Base-by-base conservation (phyloP, 2,888 invertebrate species). In the Holacanthella duospinosa region DNA sequence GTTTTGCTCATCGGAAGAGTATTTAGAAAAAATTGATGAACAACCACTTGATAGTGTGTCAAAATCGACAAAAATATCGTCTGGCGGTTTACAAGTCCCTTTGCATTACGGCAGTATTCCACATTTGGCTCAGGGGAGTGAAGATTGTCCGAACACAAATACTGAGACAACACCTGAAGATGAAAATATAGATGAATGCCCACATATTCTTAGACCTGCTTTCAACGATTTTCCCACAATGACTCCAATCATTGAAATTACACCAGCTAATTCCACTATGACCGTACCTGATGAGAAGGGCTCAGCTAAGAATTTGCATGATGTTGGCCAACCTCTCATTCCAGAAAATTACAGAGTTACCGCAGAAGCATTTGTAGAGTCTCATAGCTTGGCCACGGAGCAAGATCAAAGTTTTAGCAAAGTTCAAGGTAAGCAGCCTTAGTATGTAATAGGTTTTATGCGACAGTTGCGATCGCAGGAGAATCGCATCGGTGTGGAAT, bases 181-280 rank as follows among this genome's bases (percentile, higher is more conserved):
- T 16, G 9, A 6, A 36, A 36, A 36, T 16, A 6, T 12, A 36
- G 36, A 36, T 36, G 36, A 36, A 36, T 6, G 36, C 9, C 16
- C 36, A 12, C 16, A 36, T 36, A 12, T 6, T 36, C 36, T n/a
- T n/a, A n/a, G n/a, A n/a, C n/a, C n/a, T n/a, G n/a, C n/a, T n/a
- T n/a, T n/a, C n/a, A n/a, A n/a, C n/a, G 48, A 48, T n/a, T n/a
- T 21, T 21, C 48, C 48, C 19, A 9, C 48, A 4, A 9, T 21
- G 12, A 9, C 55, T 43, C 12, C 60, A 44, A 66, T 59, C 69
- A 71, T 71, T 64, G 68, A 71, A 55, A 71, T 71, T 43, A 71
- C 71, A 25, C 71, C 71, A 9, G 71, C 70, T n/a, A 63, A 65
- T 36, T 36, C 36, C 21, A 9, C 48, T 24, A 63, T 65, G 12